phyloP scores from a whole-genome alignment of 1,140 invertebrate genomes.

The Sesamia nonagrioides region DNA sequence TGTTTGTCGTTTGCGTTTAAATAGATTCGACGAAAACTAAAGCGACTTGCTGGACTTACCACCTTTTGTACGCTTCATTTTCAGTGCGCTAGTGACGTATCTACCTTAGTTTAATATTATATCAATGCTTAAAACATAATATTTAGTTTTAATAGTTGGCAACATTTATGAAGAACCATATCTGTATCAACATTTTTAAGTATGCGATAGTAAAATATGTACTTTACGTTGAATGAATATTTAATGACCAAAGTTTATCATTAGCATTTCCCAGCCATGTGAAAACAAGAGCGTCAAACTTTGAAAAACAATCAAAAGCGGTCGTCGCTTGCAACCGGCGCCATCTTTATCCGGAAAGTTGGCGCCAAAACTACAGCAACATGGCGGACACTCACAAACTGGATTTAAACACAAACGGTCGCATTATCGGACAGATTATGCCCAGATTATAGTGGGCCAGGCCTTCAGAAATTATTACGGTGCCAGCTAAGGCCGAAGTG shows the following conservation, averaged over 20 bases:
- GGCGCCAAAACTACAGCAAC: constrained; percentile 73
- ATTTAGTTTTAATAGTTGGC: not conserved
- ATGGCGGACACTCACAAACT: constrained; percentile 68
- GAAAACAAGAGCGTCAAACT: constrained; percentile 47
- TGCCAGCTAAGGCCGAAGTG: constrained; percentile 79
- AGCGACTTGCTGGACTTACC: no score
- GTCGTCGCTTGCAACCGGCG: constrained; percentile 55
- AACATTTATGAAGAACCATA: not conserved
- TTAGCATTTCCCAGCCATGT: constrained; percentile 34
- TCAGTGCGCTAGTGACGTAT: no score
- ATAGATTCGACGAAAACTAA: no score
- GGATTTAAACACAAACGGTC: constrained; percentile 81
- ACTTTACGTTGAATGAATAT: not conserved
- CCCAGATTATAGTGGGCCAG: constrained; percentile 84
- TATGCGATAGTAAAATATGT: constrained; percentile 12
- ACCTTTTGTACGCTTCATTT: no score
- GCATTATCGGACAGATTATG: constrained; percentile 85
- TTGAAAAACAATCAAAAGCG: constrained; percentile 48
- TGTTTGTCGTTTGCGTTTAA: no score
- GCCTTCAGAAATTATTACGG: constrained; percentile 83
- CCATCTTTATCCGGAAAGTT: constrained; percentile 79
- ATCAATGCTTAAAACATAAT: no score
- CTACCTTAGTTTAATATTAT: no score
- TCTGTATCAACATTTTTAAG: not conserved
- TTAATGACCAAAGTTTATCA: constrained; percentile 39